These are phyloP conservation scores for Acanthopagrus latus DNA, from an alignment of 2,797 vertebrate species.

Conservation along the genomic window DNA sequence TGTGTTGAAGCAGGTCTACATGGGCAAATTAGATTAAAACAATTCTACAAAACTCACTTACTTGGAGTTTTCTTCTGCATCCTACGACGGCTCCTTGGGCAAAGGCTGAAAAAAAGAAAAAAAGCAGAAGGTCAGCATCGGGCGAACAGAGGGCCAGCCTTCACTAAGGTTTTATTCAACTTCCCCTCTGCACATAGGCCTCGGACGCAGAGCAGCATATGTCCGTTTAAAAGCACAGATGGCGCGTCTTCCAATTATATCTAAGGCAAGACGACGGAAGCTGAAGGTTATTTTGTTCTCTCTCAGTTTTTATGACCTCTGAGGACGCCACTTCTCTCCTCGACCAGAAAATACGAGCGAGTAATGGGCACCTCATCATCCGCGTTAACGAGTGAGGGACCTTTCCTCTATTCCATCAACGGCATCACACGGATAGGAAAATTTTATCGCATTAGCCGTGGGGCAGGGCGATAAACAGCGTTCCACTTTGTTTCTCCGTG, in stretches of 20 bases:
- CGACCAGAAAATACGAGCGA: constrained; percentile 57
- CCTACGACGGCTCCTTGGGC: constrained; percentile 89
- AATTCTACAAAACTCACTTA: constrained; percentile 68
- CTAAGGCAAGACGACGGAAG: constrained; percentile 47
- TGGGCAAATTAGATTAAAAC: constrained; percentile 31
- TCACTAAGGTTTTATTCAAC: constrained; percentile 38
- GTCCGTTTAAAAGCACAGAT: constrained; percentile 74
- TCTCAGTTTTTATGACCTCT: constrained; percentile 63
- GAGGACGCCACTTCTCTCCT: constrained; percentile 50
- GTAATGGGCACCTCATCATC: constrained; percentile 64
- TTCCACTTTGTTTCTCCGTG: constrained; percentile 61
- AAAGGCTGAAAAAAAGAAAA: constrained; percentile 83
- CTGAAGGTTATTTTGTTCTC: constrained; percentile 74
- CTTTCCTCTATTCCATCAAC: constrained; percentile 51
- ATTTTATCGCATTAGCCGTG: constrained; percentile 48
- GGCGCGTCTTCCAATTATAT: constrained; percentile 68
- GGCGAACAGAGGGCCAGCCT: constrained; percentile 40
- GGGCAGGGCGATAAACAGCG: constrained; percentile 55
- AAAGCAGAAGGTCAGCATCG: constrained; percentile 65
- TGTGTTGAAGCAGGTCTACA: background rate
- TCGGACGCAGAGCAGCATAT: constrained; percentile 66
- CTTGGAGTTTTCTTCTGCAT: constrained; percentile 64
- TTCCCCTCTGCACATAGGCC: constrained; percentile 39
- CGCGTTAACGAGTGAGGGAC: constrained; percentile 56
- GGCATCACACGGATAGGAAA: constrained; percentile 41